Evolutionary conservation across 2,113 vertebrate species (phyloP).

Genomic region (Rhagologus leucostigma): DNA sequence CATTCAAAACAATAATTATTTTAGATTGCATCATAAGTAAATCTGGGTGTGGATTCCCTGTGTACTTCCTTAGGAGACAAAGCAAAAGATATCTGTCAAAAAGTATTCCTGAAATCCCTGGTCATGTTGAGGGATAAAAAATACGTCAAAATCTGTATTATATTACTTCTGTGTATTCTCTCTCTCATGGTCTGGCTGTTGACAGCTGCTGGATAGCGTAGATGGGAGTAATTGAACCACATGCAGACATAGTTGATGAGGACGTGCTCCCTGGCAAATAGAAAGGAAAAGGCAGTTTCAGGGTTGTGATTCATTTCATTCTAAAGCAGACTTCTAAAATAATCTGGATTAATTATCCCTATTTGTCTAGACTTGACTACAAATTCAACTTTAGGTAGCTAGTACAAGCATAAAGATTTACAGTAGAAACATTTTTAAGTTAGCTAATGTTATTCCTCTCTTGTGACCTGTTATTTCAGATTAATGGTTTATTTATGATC

Average conservation of each 20-base stretch:
- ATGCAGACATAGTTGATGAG: not conserved
- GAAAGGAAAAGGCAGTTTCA: not conserved
- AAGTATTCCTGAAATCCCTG: not conserved
- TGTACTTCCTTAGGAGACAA: not conserved
- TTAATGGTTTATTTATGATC: not conserved
- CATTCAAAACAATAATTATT: not conserved
- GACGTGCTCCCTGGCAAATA: not conserved
- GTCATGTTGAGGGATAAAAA: not conserved
- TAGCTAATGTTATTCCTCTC: not conserved
- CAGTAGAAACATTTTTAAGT: not conserved
- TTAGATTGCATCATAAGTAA: not conserved
- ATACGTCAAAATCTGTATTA: not conserved
- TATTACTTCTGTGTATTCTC: not conserved
- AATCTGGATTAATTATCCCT: not conserved
- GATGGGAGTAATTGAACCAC: not conserved
- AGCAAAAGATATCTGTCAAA: not conserved
- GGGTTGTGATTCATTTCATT: not conserved
- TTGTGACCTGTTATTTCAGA: not conserved
- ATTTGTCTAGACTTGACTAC: not conserved
- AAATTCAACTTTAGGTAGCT: not conserved
- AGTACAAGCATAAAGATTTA: not conserved
- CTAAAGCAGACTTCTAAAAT: not conserved
- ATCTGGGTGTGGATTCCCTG: not conserved
- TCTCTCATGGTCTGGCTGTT: not conserved
- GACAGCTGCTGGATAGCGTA: not conserved